Evolutionary conservation across 1,140 invertebrate species (phyloP).

Genomic region (Triops cancriformis): DNA sequence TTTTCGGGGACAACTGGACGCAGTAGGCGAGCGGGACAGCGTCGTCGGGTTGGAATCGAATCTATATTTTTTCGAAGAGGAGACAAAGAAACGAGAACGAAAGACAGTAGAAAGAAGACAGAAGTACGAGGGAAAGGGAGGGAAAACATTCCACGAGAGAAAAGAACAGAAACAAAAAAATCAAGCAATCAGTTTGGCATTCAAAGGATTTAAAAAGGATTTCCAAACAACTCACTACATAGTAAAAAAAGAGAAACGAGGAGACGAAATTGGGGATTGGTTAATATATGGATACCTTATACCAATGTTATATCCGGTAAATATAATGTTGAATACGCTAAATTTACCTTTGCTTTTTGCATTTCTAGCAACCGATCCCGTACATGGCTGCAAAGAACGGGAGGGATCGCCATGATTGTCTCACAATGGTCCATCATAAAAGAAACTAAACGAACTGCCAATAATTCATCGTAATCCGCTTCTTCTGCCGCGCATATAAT

Average conservation of each 20-base stretch:
- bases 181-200: not conserved
- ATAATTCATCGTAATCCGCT: conserved; percentile 27
- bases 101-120: conserved; percentile 17
- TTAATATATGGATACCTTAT: not conserved
- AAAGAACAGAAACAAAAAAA: not conserved
- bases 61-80: conserved; percentile 16
- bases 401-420: conserved; percentile 27
- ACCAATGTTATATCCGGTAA: not conserved
- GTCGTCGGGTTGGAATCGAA: conserved; percentile 25
- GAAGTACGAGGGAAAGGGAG: conserved; percentile 6
- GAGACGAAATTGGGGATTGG: not conserved
- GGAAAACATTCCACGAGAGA: conserved; percentile 2
- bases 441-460: conserved; percentile 23
- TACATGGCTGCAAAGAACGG: conserved; percentile 21
- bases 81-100: not conserved
- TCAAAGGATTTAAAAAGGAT: conserved; percentile 18
- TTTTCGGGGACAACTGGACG: conserved; percentile 26
- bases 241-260: conserved; percentile 2
- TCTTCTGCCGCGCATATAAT: conserved; percentile 25
- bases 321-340: no score
- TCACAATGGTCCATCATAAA: conserved; percentile 28
- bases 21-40: conserved; percentile 28
- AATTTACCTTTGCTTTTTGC: conserved; percentile 23
- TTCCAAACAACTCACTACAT: conserved; percentile 20
- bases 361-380: conserved; percentile 20